Evolutionary conservation across 2,797 vertebrate species (phyloP), one percentile per base, ranked within the genome.

Genomic region (Xerus rutilus): DNA sequence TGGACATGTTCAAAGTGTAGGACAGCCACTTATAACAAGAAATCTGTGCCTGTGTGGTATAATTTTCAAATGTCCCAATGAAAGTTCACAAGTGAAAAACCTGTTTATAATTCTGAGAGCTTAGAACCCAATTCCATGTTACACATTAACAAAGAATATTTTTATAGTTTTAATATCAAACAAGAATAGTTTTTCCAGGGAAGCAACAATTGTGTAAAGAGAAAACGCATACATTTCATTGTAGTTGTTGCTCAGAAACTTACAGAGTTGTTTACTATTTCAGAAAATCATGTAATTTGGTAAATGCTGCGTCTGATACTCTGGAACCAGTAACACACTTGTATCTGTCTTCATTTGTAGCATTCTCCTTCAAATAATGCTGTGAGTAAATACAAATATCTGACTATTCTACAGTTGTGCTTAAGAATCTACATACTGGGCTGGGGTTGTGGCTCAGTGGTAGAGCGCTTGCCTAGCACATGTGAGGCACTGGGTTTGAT

Each of bases 111-210:
- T 89, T n/a, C 57, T 21, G 79, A 89, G 81, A 89, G 49, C 86
- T 86, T 89, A 69, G 73, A 93, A 86, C 2, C 47, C 89, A 76
- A 88, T 43, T 94, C 17, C 5, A 91, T 21, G 54, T 93, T 54
- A 74, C 14, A 62, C 30, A 79, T n/a, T 67, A 89, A 93, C 30
- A 81, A 79, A 94, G 77, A 65, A 21, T 39, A 64, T 47, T 89
- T 84, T 52, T 89, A 43, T 43, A 82, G 73, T 70, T 94, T 89
- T 77, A 87, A 94, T 70, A 81, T 18, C 95, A 92, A 86, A 52
- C 9, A 92, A 32, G n/a, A 81, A 81, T 52, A 79, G 39, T 64
- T 93, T 83, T 95, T 88, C 83, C 23, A 87, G 57, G 76, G 92
- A 81, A 52, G 35, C 3, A 91, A 62, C 28, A 78, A 65, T 25